These are phyloP conservation scores for Datnioides undecimradiatus DNA, from an alignment of 2,113 vertebrate genomes.

Conservation along the genomic window DNA sequence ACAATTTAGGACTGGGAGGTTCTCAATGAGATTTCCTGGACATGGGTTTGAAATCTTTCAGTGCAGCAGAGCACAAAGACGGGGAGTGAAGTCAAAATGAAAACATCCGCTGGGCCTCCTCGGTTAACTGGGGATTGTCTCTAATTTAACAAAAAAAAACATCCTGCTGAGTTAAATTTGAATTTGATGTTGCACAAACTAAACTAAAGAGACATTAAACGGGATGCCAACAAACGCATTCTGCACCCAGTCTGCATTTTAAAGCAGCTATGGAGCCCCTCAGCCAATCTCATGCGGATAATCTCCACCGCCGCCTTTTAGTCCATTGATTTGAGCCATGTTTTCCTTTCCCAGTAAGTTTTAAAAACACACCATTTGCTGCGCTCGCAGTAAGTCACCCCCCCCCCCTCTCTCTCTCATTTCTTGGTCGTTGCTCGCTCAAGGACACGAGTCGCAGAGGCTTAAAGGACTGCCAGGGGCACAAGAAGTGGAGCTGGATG, in stretches of 20 bases:
- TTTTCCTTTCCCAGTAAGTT: conserved; percentile 16
- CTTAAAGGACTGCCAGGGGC: conserved; percentile 59
- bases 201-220: neutral
- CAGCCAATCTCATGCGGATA: neutral
- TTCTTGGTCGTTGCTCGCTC: conserved; percentile 30
- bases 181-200: neutral
- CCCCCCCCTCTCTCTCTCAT: conserved; percentile 33
- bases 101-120: neutral
- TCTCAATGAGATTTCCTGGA: conserved; percentile 11
- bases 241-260: neutral
- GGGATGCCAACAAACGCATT: neutral
- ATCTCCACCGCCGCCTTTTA: conserved; percentile 1
- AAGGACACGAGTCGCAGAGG: conserved; percentile 35
- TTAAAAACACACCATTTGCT: conserved; percentile 17
- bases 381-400: neutral
- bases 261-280: neutral
- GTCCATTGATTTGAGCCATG: conserved; percentile 25
- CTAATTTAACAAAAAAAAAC: neutral
- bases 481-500: conserved; percentile 44
- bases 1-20: neutral
- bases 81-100: neutral
- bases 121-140: neutral
- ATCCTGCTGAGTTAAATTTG: neutral
- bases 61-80: neutral
- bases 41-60: neutral